Percentiles rank a stretch among this genome's conserved stretches.
phyloP scores from a whole-genome alignment of 1,140 invertebrate species.

The Neotoxoptera formosana region DNA sequence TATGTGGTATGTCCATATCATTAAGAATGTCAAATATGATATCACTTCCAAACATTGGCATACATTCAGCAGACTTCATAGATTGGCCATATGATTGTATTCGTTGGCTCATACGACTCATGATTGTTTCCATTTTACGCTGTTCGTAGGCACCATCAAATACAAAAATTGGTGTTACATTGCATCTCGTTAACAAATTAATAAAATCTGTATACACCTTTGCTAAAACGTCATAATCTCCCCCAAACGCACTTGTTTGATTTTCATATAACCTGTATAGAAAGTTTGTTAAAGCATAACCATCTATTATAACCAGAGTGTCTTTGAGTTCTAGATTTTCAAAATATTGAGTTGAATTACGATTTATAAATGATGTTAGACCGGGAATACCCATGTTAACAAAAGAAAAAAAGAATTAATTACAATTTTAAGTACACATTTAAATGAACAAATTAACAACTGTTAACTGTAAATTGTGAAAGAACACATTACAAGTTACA shows the following conservation, averaged over 20 bases:
- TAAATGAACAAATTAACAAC: neutral
- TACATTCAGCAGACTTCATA: slow-evolving; percentile 63
- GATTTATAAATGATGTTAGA: slow-evolving; percentile 80
- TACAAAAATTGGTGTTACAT: slow-evolving; percentile 78
- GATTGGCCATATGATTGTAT: slow-evolving; percentile 63
- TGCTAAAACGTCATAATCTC: slow-evolving; percentile 84
- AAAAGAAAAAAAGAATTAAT: neutral
- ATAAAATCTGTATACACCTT: slow-evolving; percentile 74
- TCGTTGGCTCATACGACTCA: slow-evolving; percentile 71
- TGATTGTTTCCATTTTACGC: slow-evolving; percentile 77
- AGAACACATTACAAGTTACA: too few species aligned
- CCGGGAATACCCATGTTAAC: slow-evolving; percentile 79
- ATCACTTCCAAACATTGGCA: slow-evolving; percentile 75
- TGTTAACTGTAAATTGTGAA: neutral
- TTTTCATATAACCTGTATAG: slow-evolving; percentile 73
- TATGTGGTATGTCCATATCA: slow-evolving; percentile 72
- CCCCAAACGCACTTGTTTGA: slow-evolving; percentile 78
- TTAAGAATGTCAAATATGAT: slow-evolving; percentile 75
- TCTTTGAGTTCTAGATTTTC: slow-evolving; percentile 73
- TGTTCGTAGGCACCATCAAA: slow-evolving; percentile 84
- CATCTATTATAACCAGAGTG: slow-evolving; percentile 81
- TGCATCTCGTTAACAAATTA: slow-evolving; percentile 73
- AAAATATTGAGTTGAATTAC: slow-evolving; percentile 72
- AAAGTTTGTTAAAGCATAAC: slow-evolving; percentile 77
- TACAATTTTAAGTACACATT: neutral